phyloP scores from a whole-genome alignment of 2,797 vertebrate genomes.

The Cossypha dichroa region DNA sequence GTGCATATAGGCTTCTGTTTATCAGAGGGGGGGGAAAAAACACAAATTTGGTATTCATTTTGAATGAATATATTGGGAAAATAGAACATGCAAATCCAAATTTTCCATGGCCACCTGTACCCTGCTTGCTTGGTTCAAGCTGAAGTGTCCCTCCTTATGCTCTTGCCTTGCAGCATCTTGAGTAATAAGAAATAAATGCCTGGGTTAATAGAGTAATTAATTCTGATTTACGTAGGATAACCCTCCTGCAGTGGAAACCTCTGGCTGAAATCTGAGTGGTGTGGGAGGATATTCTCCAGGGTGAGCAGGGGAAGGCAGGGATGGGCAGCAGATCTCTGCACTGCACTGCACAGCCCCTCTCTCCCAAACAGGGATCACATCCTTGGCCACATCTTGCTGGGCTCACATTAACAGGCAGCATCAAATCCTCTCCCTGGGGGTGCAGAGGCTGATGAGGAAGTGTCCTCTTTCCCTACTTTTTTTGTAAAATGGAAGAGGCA shows the following conservation, averaged over 20 bases:
- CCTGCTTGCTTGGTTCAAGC: not conserved
- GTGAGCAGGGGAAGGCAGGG: not conserved
- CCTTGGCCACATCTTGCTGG: not conserved
- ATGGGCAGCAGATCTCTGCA: not conserved
- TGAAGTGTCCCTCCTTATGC: not conserved
- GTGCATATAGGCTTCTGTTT: not conserved
- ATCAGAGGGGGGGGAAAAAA: not conserved
- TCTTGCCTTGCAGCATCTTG: not conserved
- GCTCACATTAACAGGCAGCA: not conserved
- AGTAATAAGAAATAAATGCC: not conserved
- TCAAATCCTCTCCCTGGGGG: not conserved
- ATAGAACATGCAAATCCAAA: not conserved
- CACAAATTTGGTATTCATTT: not conserved
- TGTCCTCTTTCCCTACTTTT: not conserved
- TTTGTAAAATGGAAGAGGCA: not conserved
- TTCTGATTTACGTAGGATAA: not conserved
- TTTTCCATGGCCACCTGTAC: not conserved
- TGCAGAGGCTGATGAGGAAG: not conserved
- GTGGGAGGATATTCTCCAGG: not conserved
- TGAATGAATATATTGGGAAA: not conserved
- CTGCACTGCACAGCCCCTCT: accelerated
- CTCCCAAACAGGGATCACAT: accelerated
- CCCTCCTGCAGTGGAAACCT: not conserved
- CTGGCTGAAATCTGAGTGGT: not conserved
- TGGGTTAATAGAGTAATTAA: constrained; percentile 11